A percentile compares a stretch with the other conserved stretches of the same genome.
These are phyloP conservation scores for Coregonus sp. DNA, from an alignment of 2,797 vertebrate genomes.

Conservation along the genomic window DNA sequence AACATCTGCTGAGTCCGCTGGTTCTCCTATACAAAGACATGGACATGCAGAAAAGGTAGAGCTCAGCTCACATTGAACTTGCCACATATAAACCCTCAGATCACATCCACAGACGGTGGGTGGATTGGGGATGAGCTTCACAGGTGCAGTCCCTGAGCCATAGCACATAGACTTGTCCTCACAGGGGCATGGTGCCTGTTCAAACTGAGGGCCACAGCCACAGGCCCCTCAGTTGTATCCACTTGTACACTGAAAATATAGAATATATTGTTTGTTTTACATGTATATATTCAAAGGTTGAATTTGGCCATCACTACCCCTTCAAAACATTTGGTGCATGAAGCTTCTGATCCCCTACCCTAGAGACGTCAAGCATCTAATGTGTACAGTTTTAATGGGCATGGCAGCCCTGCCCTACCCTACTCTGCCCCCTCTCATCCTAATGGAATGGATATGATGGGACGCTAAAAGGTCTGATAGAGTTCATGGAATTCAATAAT, in stretches of 20 bases:
- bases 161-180: background rate
- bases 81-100: background rate
- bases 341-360: no score
- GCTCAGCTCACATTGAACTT: background rate
- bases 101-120: background rate
- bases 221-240: no score
- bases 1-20: background rate
- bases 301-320: no score
- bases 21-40: background rate
- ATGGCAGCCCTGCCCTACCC: slow-evolving; percentile 10
- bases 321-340: no score
- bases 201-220: no score
- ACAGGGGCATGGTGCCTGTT: background rate
- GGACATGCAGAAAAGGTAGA: background rate
- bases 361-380: background rate
- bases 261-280: no score
- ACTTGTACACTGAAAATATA: no score
- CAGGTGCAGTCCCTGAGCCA: background rate
- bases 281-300: no score
- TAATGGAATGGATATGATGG: background rate
- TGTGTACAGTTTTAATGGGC: background rate
- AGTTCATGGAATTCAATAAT: slow-evolving; percentile 13
- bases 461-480: slow-evolving; percentile 6
- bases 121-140: no score
- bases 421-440: background rate